Conservation (phyloP, 1,140 invertebrate species). For the Zaprionus kolodkinae region DNA sequence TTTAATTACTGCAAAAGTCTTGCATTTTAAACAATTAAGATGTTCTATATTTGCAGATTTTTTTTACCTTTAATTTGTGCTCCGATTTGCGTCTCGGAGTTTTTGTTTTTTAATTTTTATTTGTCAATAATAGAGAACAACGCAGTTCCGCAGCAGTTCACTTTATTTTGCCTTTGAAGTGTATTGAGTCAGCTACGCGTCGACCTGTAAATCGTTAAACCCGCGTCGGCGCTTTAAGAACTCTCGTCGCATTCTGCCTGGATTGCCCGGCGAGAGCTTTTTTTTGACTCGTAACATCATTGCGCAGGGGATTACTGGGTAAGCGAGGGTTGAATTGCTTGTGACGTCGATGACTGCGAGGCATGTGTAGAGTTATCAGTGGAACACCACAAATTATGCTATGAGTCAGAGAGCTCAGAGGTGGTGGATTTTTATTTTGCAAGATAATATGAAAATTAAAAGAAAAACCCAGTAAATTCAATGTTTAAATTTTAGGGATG, state of each 20-base stretch:
- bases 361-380: neutral
- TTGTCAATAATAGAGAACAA: constrained; percentile 42
- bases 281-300: constrained; percentile 3
- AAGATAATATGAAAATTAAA: neutral
- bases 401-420: constrained; percentile 15
- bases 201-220: constrained; percentile 68
- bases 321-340: constrained; percentile 52
- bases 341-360: constrained; percentile 54
- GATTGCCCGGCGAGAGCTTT: constrained; percentile 29
- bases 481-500: neutral
- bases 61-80: neutral
- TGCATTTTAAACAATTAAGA: neutral
- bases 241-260: constrained; percentile 45
- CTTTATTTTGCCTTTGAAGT: constrained; percentile 65
- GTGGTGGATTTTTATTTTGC: neutral
- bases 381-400: constrained; percentile 32
- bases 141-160: constrained; percentile 59
- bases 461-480: neutral
- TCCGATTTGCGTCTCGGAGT: neutral
- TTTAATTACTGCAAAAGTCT: neutral
- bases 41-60: neutral
- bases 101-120: neutral
- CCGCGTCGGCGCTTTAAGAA: constrained; percentile 50
- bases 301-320: neutral
- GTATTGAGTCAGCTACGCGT: constrained; percentile 45